These are phyloP conservation scores for Lerista edwardsae DNA, from an alignment of 2,797 vertebrate genomes.

Conservation along the genomic window DNA sequence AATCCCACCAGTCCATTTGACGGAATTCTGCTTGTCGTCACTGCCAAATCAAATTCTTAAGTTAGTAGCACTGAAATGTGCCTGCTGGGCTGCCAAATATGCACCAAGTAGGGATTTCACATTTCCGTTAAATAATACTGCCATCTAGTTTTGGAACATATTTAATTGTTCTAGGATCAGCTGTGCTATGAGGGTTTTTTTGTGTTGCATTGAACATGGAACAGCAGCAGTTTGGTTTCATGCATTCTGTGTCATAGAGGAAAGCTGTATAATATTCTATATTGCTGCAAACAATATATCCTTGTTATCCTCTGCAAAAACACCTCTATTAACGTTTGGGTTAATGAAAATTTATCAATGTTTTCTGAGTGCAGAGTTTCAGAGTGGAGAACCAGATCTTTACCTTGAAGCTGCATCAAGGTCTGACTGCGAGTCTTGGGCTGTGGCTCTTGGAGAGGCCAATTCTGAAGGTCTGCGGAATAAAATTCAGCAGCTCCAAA, in stretches of 20 bases:
- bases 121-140: conserved; percentile 55
- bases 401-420: conserved; percentile 65
- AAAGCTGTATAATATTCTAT: conserved; percentile 69
- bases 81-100: conserved; percentile 46
- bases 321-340: conserved; percentile 63
- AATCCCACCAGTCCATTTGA: conserved; percentile 42
- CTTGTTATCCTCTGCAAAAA: conserved; percentile 23
- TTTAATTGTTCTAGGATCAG: conserved; percentile 45
- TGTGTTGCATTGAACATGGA: conserved; percentile 45
- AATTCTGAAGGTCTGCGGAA: conserved; percentile 57
- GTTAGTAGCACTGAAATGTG: conserved; percentile 48
- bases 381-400: conserved; percentile 59
- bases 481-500: conserved; percentile 60
- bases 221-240: conserved; percentile 58
- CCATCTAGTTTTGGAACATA: conserved; percentile 29
- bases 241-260: conserved; percentile 62
- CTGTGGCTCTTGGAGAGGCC: conserved; percentile 56
- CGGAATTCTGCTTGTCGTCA: conserved; percentile 19
- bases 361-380: conserved; percentile 73
- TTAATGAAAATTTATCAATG: conserved; percentile 45
- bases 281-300: conserved; percentile 70
- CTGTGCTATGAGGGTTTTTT: conserved; percentile 28
- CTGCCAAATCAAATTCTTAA: conserved; percentile 54
- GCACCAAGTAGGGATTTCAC: conserved; percentile 26
- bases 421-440: conserved; percentile 55